These are phyloP conservation scores for Hoplostethus mediterraneus DNA, from an alignment of 2,797 vertebrate species.

Conservation along the genomic window DNA sequence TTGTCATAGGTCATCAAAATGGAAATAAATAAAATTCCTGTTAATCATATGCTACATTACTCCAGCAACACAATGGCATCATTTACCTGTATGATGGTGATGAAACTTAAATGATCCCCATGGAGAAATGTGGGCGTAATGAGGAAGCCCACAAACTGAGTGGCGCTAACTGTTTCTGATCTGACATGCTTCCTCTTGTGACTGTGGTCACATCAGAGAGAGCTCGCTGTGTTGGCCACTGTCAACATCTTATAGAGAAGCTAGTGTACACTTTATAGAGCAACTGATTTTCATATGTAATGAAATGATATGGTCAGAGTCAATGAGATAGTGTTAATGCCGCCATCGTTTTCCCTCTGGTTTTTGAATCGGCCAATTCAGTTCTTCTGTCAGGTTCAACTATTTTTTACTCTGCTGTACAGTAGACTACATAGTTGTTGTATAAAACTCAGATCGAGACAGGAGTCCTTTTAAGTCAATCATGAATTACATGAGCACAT, in stretches of 20 bases:
- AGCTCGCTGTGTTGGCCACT: constrained; percentile 2
- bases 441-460: no score
- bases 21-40: no score
- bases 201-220: constrained; percentile 20
- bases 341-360: no score
- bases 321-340: no score
- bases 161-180: constrained; percentile 44
- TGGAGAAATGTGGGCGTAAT: constrained; percentile 5
- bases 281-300: constrained; percentile 5
- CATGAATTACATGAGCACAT: no score
- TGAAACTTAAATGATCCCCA: constrained; percentile 7
- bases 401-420: not conserved
- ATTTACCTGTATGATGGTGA: not conserved
- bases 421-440: no score
- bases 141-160: constrained; percentile 11
- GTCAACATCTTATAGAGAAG: no score
- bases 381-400: no score
- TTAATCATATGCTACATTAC: no score
- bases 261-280: not conserved
- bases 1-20: no score
- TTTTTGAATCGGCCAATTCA: not conserved
- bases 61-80: no score
- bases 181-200: constrained; percentile 48
- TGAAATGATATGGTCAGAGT: constrained; percentile 25
- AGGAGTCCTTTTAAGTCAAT: no score